Conservation (phyloP, 2,113 vertebrate genomes). For the Rhinoderma darwinii region DNA sequence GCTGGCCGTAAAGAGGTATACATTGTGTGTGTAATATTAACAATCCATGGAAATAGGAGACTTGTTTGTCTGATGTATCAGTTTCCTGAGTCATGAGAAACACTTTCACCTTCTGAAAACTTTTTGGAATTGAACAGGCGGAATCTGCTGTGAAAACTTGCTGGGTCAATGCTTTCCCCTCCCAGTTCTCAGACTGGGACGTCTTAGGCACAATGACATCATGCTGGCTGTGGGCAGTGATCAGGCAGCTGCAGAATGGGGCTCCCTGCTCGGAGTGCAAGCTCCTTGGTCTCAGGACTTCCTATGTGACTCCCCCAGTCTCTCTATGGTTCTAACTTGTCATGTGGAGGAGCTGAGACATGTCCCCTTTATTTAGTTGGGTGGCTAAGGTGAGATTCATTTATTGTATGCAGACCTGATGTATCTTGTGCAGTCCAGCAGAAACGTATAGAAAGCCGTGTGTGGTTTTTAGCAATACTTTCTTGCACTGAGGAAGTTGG, state of each 20-base stretch:
- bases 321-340: background rate
- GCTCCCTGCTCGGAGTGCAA: slow-evolving; percentile 1
- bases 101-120: slow-evolving; percentile 19
- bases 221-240: slow-evolving; percentile 54
- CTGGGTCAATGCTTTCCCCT: slow-evolving; percentile 50
- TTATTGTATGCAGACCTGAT: background rate
- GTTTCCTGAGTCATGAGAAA: slow-evolving; percentile 25
- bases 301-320: background rate
- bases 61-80: background rate
- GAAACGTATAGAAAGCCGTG: background rate
- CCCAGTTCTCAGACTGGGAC: slow-evolving; percentile 47
- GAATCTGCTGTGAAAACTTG: slow-evolving; percentile 47
- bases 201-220: slow-evolving; percentile 51
- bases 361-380: slow-evolving; percentile 86
- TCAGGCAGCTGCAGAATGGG: slow-evolving; percentile 54
- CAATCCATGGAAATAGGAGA: background rate
- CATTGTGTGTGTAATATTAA: background rate
- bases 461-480: background rate
- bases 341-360: slow-evolving; percentile 63
- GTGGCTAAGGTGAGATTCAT: slow-evolving; percentile 81
- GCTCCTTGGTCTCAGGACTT: background rate
- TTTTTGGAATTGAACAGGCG: slow-evolving; percentile 26
- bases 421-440: background rate
- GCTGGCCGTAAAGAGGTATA: background rate
- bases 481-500: background rate